phyloP scores from a whole-genome alignment of 2,797 vertebrate species.

The Limnodromus scolopaceus region DNA sequence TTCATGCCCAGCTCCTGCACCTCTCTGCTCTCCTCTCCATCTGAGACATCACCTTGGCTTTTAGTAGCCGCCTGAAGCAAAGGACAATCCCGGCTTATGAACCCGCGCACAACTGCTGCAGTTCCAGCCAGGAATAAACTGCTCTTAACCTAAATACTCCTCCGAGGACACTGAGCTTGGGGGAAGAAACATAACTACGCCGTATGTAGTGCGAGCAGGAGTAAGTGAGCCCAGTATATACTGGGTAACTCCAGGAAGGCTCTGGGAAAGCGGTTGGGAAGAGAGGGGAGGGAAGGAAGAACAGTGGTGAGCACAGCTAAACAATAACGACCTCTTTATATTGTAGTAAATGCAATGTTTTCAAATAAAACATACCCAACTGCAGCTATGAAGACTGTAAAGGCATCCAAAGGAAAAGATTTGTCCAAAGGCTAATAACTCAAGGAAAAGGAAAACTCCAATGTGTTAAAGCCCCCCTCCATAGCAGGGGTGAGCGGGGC shows the following conservation, averaged over 20 bases:
- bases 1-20: not conserved
- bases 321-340: not conserved
- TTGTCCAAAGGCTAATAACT: not conserved
- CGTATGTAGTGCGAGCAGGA: not conserved
- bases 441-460: not conserved
- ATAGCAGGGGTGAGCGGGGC: fast-evolving
- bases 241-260: not conserved
- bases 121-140: conserved; percentile 47
- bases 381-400: not conserved
- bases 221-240: not conserved
- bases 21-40: not conserved
- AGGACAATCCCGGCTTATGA: conserved; percentile 1
- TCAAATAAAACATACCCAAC: not conserved
- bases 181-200: conserved; percentile 18
- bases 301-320: not conserved
- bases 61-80: not conserved
- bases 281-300: not conserved
- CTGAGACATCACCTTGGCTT: not conserved
- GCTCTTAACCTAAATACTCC: conserved; percentile 59
- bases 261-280: not conserved
- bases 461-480: not conserved
- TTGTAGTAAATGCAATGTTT: not conserved
- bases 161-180: conserved; percentile 43
- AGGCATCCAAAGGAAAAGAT: not conserved
- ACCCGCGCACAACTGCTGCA: not conserved